Conservation (phyloP, 2,888 invertebrate genomes). For the Lochmaea crataegi region DNA sequence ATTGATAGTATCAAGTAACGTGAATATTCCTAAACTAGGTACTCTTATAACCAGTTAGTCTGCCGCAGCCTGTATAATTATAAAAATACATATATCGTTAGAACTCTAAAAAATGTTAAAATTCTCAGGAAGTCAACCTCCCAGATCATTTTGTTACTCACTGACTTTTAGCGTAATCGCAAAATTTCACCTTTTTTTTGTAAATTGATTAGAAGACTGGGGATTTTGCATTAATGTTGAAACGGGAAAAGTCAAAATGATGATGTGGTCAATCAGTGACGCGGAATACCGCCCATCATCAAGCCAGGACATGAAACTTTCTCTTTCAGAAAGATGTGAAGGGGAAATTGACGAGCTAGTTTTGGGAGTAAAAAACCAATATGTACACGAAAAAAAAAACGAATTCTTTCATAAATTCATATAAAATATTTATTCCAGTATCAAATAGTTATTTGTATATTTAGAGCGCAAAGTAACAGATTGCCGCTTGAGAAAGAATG, state of each 20-base stretch:
- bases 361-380: neutral
- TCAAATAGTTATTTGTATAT: too few species aligned
- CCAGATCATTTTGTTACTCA: neutral
- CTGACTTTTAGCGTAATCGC: neutral
- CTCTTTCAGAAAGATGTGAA: conserved; percentile 24
- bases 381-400: too few species aligned
- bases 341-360: conserved; percentile 21
- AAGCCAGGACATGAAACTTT: conserved; percentile 24
- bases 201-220: neutral
- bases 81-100: too few species aligned
- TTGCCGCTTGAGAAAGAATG: too few species aligned
- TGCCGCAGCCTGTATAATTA: too few species aligned
- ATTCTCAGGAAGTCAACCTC: neutral
- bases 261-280: conserved; percentile 34
- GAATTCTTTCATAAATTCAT: too few species aligned
- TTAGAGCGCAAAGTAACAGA: too few species aligned
- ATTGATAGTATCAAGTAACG: too few species aligned
- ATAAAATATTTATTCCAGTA: too few species aligned
- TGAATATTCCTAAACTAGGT: too few species aligned
- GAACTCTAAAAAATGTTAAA: too few species aligned
- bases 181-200: neutral
- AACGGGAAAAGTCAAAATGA: conserved; percentile 26
- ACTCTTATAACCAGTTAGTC: too few species aligned
- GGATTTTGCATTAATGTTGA: neutral
- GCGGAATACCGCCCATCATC: conserved; percentile 30